Conservation (phyloP, 2,797 vertebrate species). For the Chloroceryle inda region DNA sequence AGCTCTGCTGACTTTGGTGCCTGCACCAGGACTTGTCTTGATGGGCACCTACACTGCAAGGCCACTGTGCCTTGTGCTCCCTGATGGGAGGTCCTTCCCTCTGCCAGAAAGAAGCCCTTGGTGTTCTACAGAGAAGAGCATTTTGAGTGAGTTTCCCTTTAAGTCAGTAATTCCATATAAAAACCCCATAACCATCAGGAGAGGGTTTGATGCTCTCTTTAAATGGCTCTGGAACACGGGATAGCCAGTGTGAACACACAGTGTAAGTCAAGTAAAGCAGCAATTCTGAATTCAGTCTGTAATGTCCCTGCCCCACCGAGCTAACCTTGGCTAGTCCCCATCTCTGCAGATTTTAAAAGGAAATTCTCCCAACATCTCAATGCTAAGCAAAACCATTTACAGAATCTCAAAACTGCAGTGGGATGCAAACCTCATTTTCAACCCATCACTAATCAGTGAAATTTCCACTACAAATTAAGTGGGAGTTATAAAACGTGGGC, state of each 20-base stretch:
- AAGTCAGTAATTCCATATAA: neutral
- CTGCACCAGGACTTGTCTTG: neutral
- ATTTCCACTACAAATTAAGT: neutral
- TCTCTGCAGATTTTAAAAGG: neutral
- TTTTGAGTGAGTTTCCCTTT: neutral
- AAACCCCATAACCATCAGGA: neutral
- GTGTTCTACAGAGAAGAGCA: neutral
- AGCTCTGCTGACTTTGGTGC: neutral
- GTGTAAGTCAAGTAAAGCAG: neutral
- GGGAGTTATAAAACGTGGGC: neutral
- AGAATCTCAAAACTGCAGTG: neutral
- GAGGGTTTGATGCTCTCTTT: neutral
- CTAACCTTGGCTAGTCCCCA: neutral
- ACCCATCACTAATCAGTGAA: neutral
- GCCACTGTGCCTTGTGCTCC: neutral
- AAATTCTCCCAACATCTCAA: neutral
- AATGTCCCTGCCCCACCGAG: neutral
- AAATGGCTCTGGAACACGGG: neutral
- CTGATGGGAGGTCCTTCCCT: neutral
- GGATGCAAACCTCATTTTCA: neutral
- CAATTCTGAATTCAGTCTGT: neutral
- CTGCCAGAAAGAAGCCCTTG: neutral
- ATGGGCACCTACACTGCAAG: neutral
- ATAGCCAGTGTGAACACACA: accelerated
- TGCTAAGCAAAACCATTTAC: neutral